Conservation (phyloP, 2,888 invertebrate species). For the Lymantria monacha region DNA sequence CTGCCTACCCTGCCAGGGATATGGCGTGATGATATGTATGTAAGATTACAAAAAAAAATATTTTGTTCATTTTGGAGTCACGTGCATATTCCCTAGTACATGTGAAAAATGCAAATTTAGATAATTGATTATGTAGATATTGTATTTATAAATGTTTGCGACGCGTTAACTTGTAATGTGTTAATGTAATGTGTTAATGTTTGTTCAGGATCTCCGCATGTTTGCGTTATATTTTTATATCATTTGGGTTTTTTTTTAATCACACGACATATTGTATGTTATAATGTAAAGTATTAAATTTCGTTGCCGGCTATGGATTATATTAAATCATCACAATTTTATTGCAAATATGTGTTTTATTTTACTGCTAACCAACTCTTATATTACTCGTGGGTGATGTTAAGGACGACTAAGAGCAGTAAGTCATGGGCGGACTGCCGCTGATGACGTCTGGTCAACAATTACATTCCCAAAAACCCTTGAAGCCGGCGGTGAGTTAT, state of each 20-base stretch:
- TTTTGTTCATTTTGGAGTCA: too few relatives aligned
- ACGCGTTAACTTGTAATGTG: slow-evolving; percentile 17
- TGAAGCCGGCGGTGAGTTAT: too few relatives aligned
- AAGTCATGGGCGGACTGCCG: too few relatives aligned
- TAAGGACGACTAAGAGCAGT: too few relatives aligned
- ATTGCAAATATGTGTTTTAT: slow-evolving; percentile 47
- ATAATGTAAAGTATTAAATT: slow-evolving; percentile 45
- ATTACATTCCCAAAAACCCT: too few relatives aligned
- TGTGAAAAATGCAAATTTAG: neutral
- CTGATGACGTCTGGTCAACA: too few relatives aligned
- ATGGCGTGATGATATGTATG: too few relatives aligned
- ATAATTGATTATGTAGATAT: slow-evolving; percentile 1
- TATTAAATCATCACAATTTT: slow-evolving; percentile 78
- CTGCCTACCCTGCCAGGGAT: too few relatives aligned
- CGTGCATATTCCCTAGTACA: too few relatives aligned
- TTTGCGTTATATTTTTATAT: slow-evolving; percentile 22
- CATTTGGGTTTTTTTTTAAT: slow-evolving; percentile 21
- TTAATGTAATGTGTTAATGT: neutral
- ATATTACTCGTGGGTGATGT: too few relatives aligned
- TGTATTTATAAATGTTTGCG: slow-evolving; percentile 2
- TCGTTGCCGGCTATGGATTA: slow-evolving; percentile 69
- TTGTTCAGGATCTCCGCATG: slow-evolving; percentile 13
- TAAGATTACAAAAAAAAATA: too few relatives aligned
- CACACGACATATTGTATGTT: slow-evolving; percentile 22
- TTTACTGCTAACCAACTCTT: too few relatives aligned